Conservation (phyloP, 2,797 vertebrate genomes). For the Hybognathus amarus region DNA sequence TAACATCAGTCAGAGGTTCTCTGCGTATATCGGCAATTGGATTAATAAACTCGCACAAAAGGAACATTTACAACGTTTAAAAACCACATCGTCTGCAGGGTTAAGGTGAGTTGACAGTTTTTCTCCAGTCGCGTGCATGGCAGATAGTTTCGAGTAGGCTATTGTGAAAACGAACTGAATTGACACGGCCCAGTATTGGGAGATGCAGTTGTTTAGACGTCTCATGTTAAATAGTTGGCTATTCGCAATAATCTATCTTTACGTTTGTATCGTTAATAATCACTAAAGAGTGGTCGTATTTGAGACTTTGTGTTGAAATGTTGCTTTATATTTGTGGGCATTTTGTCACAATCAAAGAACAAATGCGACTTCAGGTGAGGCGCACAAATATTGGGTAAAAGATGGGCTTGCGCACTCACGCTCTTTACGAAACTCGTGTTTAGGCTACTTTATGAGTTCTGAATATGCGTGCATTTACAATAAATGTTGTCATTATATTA, state of each 20-base stretch:
- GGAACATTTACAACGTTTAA: not conserved
- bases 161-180: conserved; percentile 10
- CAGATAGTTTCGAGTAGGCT: not conserved
- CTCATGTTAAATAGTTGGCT: not conserved
- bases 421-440: not conserved
- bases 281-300: not conserved
- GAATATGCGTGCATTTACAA: not conserved
- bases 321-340: not conserved
- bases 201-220: not conserved
- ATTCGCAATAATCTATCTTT: not conserved
- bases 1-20: conserved; percentile 12
- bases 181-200: conserved; percentile 21
- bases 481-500: not conserved
- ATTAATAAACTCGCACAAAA: not conserved
- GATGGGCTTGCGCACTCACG: not conserved
- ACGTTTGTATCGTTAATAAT: not conserved
- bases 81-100: not conserved
- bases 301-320: not conserved
- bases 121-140: not conserved
- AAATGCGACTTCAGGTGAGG: conserved; percentile 18
- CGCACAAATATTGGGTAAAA: conserved; percentile 24
- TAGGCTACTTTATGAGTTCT: not conserved
- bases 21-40: not conserved
- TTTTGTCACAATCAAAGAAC: not conserved
- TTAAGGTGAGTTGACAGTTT: conserved; percentile 46